Base-by-base conservation (phyloP, 2,113 vertebrate species). In the Glaucomys volans region DNA sequence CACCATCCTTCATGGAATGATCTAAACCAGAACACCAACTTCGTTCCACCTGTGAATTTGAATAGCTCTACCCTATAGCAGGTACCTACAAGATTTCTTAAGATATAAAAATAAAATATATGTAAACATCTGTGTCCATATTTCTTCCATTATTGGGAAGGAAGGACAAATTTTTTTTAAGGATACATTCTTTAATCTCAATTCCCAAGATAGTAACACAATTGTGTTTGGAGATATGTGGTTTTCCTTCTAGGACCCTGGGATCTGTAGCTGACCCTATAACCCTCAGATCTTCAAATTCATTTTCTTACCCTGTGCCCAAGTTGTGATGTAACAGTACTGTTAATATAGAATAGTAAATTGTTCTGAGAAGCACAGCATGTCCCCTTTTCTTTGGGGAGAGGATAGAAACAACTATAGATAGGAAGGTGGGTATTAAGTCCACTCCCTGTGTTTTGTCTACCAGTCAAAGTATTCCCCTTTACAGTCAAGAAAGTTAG, bases 31-130 rank as follows among this genome's bases (percentile, higher is more conserved):
- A 66, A 94, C 91, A 80, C 11, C 52, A 85, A 2, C 30, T 84
- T 84, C 8, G 26, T 95, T 84, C 91, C 50, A 54, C 69, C 81
- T 93, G 64, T 32, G 40, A 84, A 35, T 91, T 91, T 83, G 57
- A 83, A 32, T 50, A 30, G 5, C 30, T 91, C 71, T 91, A 0
- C 2, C 11, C 32, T 71, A 16, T 1, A 89, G 26, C 37, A 80
- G 28, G n/a, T 47, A 42, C 26, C 47, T 67, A 10, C 26, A 76
- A 75, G 22, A 85, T 87, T 28, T 84, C 20, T 82, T 59, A 42
- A 66, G 42, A 91, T 86, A 57, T 18, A 22, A 90, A 92, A 95
- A 93, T 44, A 75, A 83, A 64, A 42, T 75, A 42, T 5, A 42
- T 5, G 13, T 62, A 24, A 47, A 26, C 30, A 11, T 16, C 35